Evolutionary conservation across 2,797 vertebrate genomes (phyloP), one percentile per base, ranked within the genome.

Genomic region (Notolabrus celidotus): DNA sequence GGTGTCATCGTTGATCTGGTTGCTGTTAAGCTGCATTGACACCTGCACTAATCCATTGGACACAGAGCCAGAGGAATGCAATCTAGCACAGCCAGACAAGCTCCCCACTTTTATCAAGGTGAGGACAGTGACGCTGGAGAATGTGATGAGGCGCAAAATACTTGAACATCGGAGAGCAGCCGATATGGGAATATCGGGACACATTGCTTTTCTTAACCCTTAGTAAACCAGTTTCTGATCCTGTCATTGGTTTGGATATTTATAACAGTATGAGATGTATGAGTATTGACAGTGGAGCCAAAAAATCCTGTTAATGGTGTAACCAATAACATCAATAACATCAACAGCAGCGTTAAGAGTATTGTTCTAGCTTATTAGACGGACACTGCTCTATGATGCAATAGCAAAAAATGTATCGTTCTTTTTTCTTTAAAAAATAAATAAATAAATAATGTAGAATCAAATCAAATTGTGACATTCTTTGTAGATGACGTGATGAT

Each of bases 1-100:
- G 67, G 80, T 88, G 87, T 88, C 89, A 86, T 82, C 89, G 79
- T 58, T 80, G 89, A 91, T 91, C 79, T 64, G 67, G 75, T 79
- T 19, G 71, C 77, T 78, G 86, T 84, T 87, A 86, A 90, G 72
- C 83, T 71, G 84, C 72, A 19, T 41, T 87, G 87, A 86, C 90
- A 89, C 86, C 88, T 86, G 83, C 74, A 69, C 77, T 27, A 92
- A 92, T 90, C 89, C 91, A 91, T 92, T 87, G 82, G 91, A 86
- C 90, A 88, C 8, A 79, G 81, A 84, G 79, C 63, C 77, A 8
- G 45, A 47, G 70, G 34, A 83, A 83, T 72, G 89, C 80, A 89
- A 88, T 90, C 83, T 80, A 54, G 59, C 68, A 42, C n/a, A 9
- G 74, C 58, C 77, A 76, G 77, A 78, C 77, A 19, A 81, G 74